These are phyloP conservation scores for Myocastor coypus DNA, from an alignment of 2,113 vertebrate species.

Conservation along the genomic window DNA sequence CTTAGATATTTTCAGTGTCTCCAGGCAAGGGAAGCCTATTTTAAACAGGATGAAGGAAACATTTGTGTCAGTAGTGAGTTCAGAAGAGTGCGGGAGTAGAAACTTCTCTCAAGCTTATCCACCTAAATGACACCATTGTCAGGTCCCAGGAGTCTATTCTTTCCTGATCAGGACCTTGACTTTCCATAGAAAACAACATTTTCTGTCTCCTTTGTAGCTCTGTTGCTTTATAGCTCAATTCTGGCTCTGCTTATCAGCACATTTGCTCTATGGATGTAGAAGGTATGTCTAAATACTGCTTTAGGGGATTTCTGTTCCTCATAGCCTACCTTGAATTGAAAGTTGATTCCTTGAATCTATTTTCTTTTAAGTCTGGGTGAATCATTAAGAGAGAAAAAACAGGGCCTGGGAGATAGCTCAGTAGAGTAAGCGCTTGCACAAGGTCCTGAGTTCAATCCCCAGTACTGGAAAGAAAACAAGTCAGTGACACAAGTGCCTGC, in stretches of 20 bases:
- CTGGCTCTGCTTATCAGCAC: background rate
- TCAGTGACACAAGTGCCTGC: no score
- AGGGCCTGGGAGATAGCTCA: background rate
- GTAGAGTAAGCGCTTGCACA: no score
- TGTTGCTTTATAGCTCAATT: background rate
- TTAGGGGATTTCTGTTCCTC: background rate
- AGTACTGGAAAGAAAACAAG: background rate
- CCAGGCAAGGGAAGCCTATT: conserved; percentile 3
- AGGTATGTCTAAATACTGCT: background rate
- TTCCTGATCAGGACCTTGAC: background rate
- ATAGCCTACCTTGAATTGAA: background rate
- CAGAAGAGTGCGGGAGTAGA: background rate
- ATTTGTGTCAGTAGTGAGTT: background rate
- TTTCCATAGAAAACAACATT: background rate
- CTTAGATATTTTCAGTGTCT: background rate
- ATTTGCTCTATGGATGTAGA: background rate
- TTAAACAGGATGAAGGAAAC: background rate
- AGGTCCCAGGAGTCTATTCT: background rate
- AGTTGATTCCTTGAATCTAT: background rate
- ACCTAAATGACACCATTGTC: background rate
- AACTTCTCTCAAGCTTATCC: background rate
- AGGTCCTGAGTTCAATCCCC: background rate
- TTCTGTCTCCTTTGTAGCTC: background rate
- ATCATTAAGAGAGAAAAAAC: background rate
- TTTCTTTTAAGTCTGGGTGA: background rate